phyloP scores from a whole-genome alignment of 1,140 invertebrate genomes.

The Protaetia brevitarsis region DNA sequence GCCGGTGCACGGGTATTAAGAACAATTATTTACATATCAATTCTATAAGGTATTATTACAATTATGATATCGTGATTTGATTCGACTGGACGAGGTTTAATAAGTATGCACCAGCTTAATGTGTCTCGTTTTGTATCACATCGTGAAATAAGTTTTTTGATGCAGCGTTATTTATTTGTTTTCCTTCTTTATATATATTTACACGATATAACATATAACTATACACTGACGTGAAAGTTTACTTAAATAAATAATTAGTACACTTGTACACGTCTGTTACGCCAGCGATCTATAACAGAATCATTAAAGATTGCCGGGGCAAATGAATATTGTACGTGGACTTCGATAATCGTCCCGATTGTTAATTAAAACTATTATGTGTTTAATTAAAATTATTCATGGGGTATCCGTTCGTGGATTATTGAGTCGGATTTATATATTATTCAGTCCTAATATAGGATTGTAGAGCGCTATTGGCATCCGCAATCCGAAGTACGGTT shows the following conservation, averaged over 20 bases:
- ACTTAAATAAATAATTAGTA: too few species aligned
- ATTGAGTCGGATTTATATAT: conserved; percentile 10
- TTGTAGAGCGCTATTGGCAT: too few species aligned
- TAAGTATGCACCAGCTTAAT: too few species aligned
- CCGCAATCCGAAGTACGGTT: too few species aligned
- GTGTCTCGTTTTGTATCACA: too few species aligned
- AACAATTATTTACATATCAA: conserved; percentile 5
- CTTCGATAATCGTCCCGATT: conserved; percentile 21
- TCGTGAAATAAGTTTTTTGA: too few species aligned
- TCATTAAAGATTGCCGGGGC: conserved; percentile 36
- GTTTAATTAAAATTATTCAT: conserved; percentile 34
- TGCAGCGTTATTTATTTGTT: too few species aligned
- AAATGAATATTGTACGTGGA: conserved; percentile 29
- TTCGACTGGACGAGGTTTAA: neutral
- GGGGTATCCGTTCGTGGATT: neutral
- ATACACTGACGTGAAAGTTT: too few species aligned
- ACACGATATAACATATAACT: too few species aligned
- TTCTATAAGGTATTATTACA: conserved; percentile 2
- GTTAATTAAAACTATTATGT: conserved; percentile 34
- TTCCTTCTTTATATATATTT: too few species aligned
- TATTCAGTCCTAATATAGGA: too few species aligned
- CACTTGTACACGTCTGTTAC: too few species aligned
- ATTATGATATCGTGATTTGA: conserved; percentile 12
- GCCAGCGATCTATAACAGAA: conserved; percentile 30
- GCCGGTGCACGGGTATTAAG: conserved; percentile 4